Base-by-base conservation (phyloP, 2,113 vertebrate species). In the Ailurus styani region DNA sequence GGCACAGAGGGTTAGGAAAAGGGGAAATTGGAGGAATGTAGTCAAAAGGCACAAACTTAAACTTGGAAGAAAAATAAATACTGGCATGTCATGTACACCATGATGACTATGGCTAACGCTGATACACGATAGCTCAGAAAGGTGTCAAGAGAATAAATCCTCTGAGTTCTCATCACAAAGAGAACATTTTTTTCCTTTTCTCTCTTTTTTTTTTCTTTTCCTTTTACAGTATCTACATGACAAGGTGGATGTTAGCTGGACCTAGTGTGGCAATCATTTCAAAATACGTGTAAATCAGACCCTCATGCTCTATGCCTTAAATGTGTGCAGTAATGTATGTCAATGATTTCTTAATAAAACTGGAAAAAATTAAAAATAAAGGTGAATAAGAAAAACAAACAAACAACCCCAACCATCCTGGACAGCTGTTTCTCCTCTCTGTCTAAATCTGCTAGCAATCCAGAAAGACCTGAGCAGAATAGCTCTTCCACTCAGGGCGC, bases 351-450 rank as follows among this genome's bases (percentile, higher is more conserved):
- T n/a, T 31, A 78, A 78, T 31, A 78, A 52, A 52, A 78, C 31
- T 34, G 47, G 75, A n/a, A 52, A 78, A 78, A 23, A 12, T 6
- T 20, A n/a, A 29, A 52, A 52, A 78, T 52, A 52, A 52, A 78
- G 45, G 18, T 52, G 47, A 52, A 12, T 31, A 78, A 12, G 47
- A 78, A 78, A 78, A 52, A 52, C 18, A 73, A 73, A 42, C 37
- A 50, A 77, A 31, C 17, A 52, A 52, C 2, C 75, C 31, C 11
- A 97, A 90, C 93, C 55, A 93, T 91, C 90, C 93, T 90, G 79
- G 90, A 77, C 87, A 97, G 94, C 96, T 95, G 64, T 81, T 68
- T 95, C 85, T 78, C 90, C 62, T 97, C 79, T 92, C 90, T 96
- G 84, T 89, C 75, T 93, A 64, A 60, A 82, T 31, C 70, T 91